Base-by-base conservation (phyloP, 2,113 vertebrate species). In the Corythornis vintsioides region DNA sequence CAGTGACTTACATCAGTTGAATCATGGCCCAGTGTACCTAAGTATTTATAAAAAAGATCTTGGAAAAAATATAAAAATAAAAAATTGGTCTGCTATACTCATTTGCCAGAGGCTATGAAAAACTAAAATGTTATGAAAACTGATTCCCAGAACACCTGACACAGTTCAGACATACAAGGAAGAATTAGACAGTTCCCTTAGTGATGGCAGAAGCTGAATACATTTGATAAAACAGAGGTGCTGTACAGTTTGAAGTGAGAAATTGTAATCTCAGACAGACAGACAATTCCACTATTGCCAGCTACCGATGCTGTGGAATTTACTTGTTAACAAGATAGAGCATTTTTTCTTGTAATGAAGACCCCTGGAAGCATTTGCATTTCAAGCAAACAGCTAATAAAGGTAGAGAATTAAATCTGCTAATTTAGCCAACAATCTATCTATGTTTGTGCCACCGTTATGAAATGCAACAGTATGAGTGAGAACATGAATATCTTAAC, bases 401-500 rank as follows among this genome's bases (percentile, higher is more conserved):
- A 95, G 53, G 60, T 84, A 73, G 89, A 94, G 93, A 96, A 96
- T 95, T 93, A 60, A 93, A 76, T 95, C 95, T 89, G 90, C 72
- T 93, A 93, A 77, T 95, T 95, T 96, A 95, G 97, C 90, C 94
- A 64, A 9, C 91, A 64, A 69, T 79, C 95, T 25, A 20, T 96
- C 94, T 93, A 67, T 21, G 57, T 28, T 83, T 38, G 75, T 26
- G 33, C 43, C 42, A 92, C 43, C 22, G 3, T 80, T 96, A 93
- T 10, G 50, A 90, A 96, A 94, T 67, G 64, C 60, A 42, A 94
- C 90, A 90, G 75, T 25, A 63, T 3, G 25, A 96, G 93, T 2
- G 64, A 89, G 82, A 75, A 95, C 96, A 88, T 13, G 94, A 96
- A 89, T 86, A 89, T 82, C 97, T 97, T 97, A 92, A 95, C 92